Conservation (phyloP, 2,888 invertebrate genomes). For the Orgyia antiqua region DNA sequence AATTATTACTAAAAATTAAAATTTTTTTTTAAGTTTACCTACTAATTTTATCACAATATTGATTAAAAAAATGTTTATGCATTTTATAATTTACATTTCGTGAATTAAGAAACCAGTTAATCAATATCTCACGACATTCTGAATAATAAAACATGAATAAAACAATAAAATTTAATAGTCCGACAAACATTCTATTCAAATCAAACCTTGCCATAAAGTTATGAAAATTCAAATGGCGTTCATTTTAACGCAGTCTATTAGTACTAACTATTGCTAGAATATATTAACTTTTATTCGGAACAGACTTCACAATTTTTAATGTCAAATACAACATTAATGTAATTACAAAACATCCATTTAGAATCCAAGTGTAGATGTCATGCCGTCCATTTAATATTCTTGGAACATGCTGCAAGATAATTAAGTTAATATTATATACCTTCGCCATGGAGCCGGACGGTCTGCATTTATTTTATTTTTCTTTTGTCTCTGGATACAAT, state of each 20-base stretch:
- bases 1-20: too few species aligned
- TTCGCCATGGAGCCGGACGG: conserved; percentile 25
- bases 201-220: conserved; percentile 1
- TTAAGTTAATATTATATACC: conserved; percentile 40
- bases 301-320: conserved; percentile 20
- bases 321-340: conserved; percentile 31
- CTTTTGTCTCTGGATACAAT: conserved; percentile 43
- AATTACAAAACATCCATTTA: conserved; percentile 37
- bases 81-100: conserved; percentile 1
- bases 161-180: conserved; percentile 1
- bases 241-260: conserved; percentile 1
- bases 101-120: conserved; percentile 1
- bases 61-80: too few species aligned
- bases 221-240: conserved; percentile 3
- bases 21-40: too few species aligned
- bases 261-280: background rate
- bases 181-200: conserved; percentile 2
- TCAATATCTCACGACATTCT: conserved; percentile 2
- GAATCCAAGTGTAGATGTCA: conserved; percentile 31
- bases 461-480: conserved; percentile 33
- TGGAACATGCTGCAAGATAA: conserved; percentile 26
- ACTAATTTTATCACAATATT: too few species aligned
- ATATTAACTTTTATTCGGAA: conserved; percentile 5
- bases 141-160: conserved; percentile 3
- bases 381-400: conserved; percentile 39